Percentiles rank a stretch among this genome's conserved stretches.
These are phyloP conservation scores for Lamellibrachia satsuma DNA, from an alignment of 2,888 invertebrate species.

Conservation along the genomic window DNA sequence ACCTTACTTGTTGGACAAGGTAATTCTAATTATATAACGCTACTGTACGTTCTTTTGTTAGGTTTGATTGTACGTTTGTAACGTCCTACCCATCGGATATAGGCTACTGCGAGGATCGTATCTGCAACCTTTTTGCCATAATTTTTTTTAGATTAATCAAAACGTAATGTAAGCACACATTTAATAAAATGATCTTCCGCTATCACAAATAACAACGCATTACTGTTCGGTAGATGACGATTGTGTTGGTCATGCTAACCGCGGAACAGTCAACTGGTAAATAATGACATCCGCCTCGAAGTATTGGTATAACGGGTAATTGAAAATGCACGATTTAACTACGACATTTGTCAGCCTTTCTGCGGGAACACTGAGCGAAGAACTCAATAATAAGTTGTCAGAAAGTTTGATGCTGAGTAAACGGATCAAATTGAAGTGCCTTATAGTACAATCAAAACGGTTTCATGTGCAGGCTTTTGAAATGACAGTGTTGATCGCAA, in stretches of 20 bases:
- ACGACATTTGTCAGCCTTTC: slow-evolving; percentile 8
- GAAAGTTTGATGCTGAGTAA: not conserved
- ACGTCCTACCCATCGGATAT: too few species aligned
- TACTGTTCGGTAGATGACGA: too few species aligned
- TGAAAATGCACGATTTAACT: not conserved
- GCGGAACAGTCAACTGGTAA: not conserved
- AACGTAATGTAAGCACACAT: too few species aligned
- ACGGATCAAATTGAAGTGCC: not conserved
- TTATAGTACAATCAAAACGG: not conserved
- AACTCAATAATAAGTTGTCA: not conserved
- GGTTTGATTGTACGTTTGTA: not conserved
- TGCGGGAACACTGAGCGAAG: not conserved
- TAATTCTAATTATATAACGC: not conserved
- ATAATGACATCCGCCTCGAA: not conserved
- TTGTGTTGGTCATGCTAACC: not conserved
- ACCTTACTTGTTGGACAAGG: not conserved
- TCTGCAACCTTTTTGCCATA: too few species aligned
- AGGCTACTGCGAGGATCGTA: too few species aligned
- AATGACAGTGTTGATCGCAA: not conserved
- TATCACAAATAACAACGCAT: too few species aligned
- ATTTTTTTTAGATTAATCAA: too few species aligned
- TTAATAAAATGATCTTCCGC: too few species aligned
- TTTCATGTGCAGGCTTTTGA: not conserved
- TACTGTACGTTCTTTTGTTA: not conserved
- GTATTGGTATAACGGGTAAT: not conserved